Conservation (phyloP, 2,113 vertebrate species). For the Gavialis gangeticus region DNA sequence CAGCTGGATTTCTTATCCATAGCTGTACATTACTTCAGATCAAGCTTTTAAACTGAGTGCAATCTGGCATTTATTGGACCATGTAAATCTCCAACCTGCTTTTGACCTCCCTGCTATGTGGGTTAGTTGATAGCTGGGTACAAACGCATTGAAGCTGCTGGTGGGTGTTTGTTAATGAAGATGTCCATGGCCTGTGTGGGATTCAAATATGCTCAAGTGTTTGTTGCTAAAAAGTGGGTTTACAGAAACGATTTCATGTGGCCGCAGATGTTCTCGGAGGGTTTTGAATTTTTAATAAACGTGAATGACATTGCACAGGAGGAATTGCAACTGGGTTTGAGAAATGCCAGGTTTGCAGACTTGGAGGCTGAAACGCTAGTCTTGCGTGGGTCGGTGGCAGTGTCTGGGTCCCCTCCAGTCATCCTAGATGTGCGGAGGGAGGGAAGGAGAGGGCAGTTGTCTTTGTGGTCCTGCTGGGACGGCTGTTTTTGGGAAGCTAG, state of each 20-base stretch:
- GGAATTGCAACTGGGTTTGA: background rate
- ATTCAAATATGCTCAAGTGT: background rate
- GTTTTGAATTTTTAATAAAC: too few relatives aligned
- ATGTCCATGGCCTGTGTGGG: background rate
- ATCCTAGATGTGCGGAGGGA: accelerated
- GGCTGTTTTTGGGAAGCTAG: background rate
- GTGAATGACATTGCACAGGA: too few relatives aligned
- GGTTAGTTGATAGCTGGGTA: background rate
- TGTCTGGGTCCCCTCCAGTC: background rate
- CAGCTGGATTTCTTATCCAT: too few relatives aligned
- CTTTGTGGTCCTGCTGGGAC: accelerated
- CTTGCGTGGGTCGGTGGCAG: background rate
- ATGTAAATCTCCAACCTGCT: background rate
- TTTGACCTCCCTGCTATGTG: background rate
- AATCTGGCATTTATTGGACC: too few relatives aligned
- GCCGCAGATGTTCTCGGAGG: background rate
- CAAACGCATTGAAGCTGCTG: too few relatives aligned
- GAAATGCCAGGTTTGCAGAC: background rate
- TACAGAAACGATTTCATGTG: background rate
- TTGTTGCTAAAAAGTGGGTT: background rate
- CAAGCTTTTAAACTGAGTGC: too few relatives aligned
- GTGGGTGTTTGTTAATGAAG: too few relatives aligned
- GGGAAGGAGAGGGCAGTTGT: background rate
- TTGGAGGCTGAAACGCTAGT: accelerated
- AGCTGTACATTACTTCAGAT: too few relatives aligned